A percentile compares a stretch with the other conserved stretches of the same genome.
Evolutionary conservation across 2,113 vertebrate species (phyloP).

Genomic region (Halcyon senegalensis): DNA sequence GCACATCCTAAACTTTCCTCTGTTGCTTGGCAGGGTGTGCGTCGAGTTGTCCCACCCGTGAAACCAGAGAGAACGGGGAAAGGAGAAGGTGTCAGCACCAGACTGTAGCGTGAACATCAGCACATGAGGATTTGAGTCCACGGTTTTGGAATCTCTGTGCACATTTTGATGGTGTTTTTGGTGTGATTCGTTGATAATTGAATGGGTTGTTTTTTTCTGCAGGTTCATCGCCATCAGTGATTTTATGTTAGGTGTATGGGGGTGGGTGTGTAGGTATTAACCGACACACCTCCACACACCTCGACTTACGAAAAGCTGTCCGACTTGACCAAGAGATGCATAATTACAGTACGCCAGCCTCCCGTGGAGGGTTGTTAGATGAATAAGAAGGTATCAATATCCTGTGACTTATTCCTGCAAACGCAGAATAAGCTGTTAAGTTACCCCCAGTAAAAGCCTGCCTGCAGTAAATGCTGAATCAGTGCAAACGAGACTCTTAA

Average conservation of each 20-base stretch:
- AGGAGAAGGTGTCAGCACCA: not conserved
- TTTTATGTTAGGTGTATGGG: not conserved
- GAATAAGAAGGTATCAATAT: not conserved
- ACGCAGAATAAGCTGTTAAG: not conserved
- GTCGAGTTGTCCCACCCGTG: accelerated
- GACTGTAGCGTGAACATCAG: not conserved
- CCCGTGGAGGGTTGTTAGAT: not conserved
- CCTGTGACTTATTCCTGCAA: not conserved
- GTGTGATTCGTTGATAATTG: accelerated
- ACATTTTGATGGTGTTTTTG: not conserved
- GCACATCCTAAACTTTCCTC: accelerated
- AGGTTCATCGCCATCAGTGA: not conserved
- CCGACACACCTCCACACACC: accelerated
- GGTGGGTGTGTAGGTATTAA: not conserved
- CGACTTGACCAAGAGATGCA: not conserved
- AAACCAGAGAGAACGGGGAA: not conserved
- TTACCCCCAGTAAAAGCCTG: not conserved
- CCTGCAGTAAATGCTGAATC: not conserved
- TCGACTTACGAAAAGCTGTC: not conserved
- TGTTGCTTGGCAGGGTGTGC: accelerated
- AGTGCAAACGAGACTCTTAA: not conserved
- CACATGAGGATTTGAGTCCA: accelerated
- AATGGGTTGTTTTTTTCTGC: not conserved
- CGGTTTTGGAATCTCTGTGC: not conserved
- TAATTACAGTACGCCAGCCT: not conserved